Evolutionary conservation across 1,140 invertebrate species (phyloP), one percentile per base, ranked within the genome.

Genomic region (Bombus vancouverensis): DNA sequence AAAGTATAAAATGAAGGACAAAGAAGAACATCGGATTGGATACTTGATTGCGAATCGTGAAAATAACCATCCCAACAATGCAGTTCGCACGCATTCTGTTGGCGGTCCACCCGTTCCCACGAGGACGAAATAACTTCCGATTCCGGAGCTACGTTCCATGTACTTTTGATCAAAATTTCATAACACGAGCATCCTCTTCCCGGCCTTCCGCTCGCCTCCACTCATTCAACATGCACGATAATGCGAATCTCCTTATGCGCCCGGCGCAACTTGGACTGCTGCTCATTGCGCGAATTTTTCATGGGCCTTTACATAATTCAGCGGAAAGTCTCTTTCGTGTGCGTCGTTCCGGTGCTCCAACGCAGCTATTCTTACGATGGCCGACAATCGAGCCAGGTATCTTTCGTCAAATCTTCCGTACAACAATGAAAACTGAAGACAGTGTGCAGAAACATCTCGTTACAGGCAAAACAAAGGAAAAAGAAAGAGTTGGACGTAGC

Each of bases 201-300:
- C 32, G 70, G 66, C 47, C 47, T 77, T 53, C 44, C 65, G 77
- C 47, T 62, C 70, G 59, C 75, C 85, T 77, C 75, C 84, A 37
- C 57, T 87, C 90, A 92, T 90, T 81, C 88, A 87, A 92, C 86
- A 91, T 91, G 90, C 86, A 90, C 91, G 87, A 90, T 92, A 93
- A 93, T 93, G 92, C 86, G 90, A 92, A 93, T 92, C 91, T 92
- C 88, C 89, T 92, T 92, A 92, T 91, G 83, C 91, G 75, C 68
- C 86, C 86, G 71, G 65, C 90, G 88, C 89, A 92, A 92, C 84
- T 88, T 84, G 78, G 75, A 82, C 65, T 47, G 57, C 66, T 44
- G 57, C 71, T 89, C 83, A 73, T 80, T 78, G 70, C 81, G 65
- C 57, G 90, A 92, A 92, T 92, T 89, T 92, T 92, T 92, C 87